Conservation (phyloP, 2,113 vertebrate genomes). For the Muscicapa adusta region DNA sequence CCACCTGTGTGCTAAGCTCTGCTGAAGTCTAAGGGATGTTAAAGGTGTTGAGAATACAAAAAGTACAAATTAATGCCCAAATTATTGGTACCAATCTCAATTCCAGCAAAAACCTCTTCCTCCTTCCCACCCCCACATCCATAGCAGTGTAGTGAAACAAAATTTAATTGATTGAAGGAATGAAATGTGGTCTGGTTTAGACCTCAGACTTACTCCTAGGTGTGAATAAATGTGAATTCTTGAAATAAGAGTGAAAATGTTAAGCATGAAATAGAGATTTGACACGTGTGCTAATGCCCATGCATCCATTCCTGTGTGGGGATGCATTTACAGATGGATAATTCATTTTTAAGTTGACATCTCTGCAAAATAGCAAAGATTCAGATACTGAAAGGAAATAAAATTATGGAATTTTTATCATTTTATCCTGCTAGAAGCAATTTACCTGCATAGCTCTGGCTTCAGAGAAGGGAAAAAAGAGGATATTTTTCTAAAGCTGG, state of each 20-base stretch:
- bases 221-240: not conserved
- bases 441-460: not conserved
- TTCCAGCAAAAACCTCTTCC: not conserved
- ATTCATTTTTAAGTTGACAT: not conserved
- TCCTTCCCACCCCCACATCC: not conserved
- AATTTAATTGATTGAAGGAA: not conserved
- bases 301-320: accelerated
- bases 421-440: not conserved
- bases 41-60: not conserved
- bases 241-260: not conserved
- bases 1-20: not conserved
- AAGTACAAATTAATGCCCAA: not conserved
- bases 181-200: not conserved
- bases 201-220: not conserved
- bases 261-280: accelerated
- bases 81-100: not conserved
- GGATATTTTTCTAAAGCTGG: not conserved
- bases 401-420: accelerated
- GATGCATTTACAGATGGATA: not conserved
- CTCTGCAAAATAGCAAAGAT: not conserved
- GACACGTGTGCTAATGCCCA: accelerated
- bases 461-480: not conserved
- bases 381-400: not conserved
- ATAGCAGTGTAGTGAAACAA: not conserved
- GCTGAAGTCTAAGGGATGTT: not conserved